phyloP scores from a whole-genome alignment of 2,113 vertebrate genomes.

The Ptyas mucosa region DNA sequence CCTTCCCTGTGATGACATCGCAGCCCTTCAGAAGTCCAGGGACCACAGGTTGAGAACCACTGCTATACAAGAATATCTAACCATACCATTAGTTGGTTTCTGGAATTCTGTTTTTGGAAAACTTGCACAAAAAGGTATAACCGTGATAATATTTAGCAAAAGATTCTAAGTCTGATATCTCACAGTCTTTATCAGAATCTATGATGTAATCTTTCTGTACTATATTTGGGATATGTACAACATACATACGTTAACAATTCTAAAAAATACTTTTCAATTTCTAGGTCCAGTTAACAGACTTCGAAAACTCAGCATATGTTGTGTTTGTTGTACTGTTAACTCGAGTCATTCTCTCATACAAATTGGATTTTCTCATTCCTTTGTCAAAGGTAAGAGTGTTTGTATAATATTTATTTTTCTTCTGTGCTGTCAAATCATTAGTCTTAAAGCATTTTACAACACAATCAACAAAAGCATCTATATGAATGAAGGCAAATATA shows the following conservation, averaged over 20 bases:
- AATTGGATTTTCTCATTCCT: conserved; percentile 95
- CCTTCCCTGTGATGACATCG: too few species aligned
- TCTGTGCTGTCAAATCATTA: background rate
- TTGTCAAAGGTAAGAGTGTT: conserved; percentile 85
- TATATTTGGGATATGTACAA: background rate
- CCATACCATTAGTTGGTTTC: background rate
- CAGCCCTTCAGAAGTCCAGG: too few species aligned
- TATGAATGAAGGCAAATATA: background rate
- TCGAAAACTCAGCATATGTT: conserved; percentile 96
- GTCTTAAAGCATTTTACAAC: background rate
- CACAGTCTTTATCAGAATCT: background rate
- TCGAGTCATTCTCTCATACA: conserved; percentile 95
- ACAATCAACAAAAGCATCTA: background rate
- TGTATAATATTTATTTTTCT: background rate
- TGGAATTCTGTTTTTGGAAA: background rate
- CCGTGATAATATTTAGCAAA: background rate
- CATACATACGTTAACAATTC: background rate
- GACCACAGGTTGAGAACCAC: too few species aligned
- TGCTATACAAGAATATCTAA: background rate
- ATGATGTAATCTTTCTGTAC: background rate
- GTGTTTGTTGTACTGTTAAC: conserved; percentile 96
- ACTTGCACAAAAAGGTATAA: background rate
- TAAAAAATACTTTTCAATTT: conserved; percentile 10
- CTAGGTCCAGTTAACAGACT: conserved; percentile 96
- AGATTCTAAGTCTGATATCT: background rate